phyloP scores from a whole-genome alignment of 1,140 invertebrate genomes.

The Bombus ignitus region DNA sequence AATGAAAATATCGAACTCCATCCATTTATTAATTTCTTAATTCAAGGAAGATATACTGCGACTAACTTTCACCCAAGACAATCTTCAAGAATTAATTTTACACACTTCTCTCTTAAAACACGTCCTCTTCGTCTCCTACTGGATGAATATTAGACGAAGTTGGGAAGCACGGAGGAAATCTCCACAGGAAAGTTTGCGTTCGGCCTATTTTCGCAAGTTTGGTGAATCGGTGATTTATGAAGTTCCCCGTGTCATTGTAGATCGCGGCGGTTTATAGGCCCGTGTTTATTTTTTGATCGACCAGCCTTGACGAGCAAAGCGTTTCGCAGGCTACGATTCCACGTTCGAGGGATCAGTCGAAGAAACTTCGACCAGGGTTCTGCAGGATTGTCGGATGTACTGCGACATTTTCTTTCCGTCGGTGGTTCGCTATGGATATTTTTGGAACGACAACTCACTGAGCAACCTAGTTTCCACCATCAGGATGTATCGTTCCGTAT shows the following conservation, averaged over 20 bases:
- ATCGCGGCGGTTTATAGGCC: not conserved
- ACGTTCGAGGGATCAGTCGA: not conserved
- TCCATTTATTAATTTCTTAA: not conserved
- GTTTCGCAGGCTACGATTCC: not conserved
- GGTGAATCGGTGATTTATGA: not conserved
- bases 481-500: conserved; percentile 36
- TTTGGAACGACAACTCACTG: conserved; percentile 57
- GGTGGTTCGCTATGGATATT: conserved; percentile 51
- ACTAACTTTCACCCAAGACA: not conserved
- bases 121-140: no score
- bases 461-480: conserved; percentile 63
- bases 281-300: conserved; percentile 39
- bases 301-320: conserved; percentile 22
- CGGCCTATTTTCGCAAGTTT: not conserved
- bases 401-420: conserved; percentile 46
- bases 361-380: not conserved
- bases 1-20: no score
- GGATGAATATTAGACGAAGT: not conserved
- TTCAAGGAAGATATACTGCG: no score
- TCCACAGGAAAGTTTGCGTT: not conserved
- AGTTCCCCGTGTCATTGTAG: not conserved
- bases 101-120: not conserved
- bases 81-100: not conserved
- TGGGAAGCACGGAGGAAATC: not conserved
- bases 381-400: conserved; percentile 21